Percentiles rank a stretch among this genome's conserved stretches.
Conservation (phyloP, 2,888 invertebrate genomes). For the Oegoconia quadripuncta region DNA sequence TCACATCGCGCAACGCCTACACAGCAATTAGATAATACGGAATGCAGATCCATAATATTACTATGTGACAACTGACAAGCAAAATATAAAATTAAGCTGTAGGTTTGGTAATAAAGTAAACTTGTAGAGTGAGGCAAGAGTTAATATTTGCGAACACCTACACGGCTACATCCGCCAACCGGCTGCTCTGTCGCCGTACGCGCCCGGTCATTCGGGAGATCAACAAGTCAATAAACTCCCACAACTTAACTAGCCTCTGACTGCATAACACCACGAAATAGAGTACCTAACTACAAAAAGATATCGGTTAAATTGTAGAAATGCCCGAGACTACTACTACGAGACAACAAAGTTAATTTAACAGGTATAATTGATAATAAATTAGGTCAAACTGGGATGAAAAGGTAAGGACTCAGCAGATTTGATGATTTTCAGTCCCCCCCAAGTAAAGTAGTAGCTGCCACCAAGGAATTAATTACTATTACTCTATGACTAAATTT, state of each 20-base stretch:
- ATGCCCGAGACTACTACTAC: no score
- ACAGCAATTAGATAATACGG: constrained; percentile 36
- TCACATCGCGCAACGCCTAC: constrained; percentile 41
- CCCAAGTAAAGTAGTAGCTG: no score
- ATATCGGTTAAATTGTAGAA: neutral
- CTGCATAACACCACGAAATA: constrained; percentile 23
- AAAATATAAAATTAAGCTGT: constrained; percentile 41
- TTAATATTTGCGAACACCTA: constrained; percentile 75
- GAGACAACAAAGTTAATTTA: no score
- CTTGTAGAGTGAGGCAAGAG: constrained; percentile 62
- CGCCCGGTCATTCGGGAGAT: constrained; percentile 28
- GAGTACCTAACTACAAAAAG: constrained; percentile 22
- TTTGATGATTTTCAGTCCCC: no score
- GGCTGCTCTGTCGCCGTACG: constrained; percentile 52
- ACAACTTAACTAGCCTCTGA: constrained; percentile 30
- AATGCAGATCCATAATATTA: constrained; percentile 37
- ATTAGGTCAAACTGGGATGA: no score
- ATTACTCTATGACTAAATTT: no score
- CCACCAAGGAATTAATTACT: no score
- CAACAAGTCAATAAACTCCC: constrained; percentile 62
- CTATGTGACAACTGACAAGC: constrained; percentile 45
- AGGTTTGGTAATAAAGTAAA: constrained; percentile 62
- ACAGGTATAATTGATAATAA: no score
- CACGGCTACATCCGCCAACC: constrained; percentile 73
- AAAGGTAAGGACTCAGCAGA: no score